A percentile compares a stretch with the other conserved stretches of the same genome.
Evolutionary conservation across 1,140 invertebrate species (phyloP).

Genomic region (Cecropterus lyciades): DNA sequence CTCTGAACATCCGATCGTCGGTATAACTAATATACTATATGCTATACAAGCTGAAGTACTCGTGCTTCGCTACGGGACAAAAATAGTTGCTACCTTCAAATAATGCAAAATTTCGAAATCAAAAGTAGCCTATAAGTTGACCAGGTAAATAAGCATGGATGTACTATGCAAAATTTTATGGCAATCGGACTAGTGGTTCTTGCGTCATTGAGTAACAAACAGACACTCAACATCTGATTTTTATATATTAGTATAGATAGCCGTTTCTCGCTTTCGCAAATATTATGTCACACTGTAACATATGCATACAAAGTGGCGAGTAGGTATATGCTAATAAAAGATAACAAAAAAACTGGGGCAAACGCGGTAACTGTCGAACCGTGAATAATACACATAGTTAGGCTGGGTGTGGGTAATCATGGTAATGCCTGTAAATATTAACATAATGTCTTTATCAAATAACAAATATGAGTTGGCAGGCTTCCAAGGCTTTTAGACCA

Average conservation of each 20-base stretch:
- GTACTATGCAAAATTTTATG: too few relatives aligned
- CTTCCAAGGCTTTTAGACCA: slow-evolving; percentile 21
- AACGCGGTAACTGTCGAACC: slow-evolving; percentile 15
- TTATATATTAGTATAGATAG: too few relatives aligned
- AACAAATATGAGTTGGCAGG: slow-evolving; percentile 7
- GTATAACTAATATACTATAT: background rate
- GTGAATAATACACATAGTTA: slow-evolving; percentile 15
- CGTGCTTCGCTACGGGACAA: too few relatives aligned
- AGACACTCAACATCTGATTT: too few relatives aligned
- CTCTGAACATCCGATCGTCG: background rate
- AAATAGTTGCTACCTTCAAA: too few relatives aligned
- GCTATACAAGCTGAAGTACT: too few relatives aligned
- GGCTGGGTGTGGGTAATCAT: slow-evolving; percentile 12
- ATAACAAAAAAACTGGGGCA: slow-evolving; percentile 23
- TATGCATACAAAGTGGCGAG: slow-evolving; percentile 10
- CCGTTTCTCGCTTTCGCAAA: slow-evolving; percentile 2
- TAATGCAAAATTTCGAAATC: too few relatives aligned
- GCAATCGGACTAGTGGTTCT: too few relatives aligned
- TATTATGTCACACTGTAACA: slow-evolving; percentile 13
- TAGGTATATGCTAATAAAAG: slow-evolving; percentile 8
- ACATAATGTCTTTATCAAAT: slow-evolving; percentile 19
- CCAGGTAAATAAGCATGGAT: too few relatives aligned
- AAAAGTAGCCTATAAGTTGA: too few relatives aligned
- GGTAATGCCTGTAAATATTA: slow-evolving; percentile 12
- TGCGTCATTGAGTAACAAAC: too few relatives aligned